phyloP scores from a whole-genome alignment of 2,113 vertebrate genomes.

The Apus apus region DNA sequence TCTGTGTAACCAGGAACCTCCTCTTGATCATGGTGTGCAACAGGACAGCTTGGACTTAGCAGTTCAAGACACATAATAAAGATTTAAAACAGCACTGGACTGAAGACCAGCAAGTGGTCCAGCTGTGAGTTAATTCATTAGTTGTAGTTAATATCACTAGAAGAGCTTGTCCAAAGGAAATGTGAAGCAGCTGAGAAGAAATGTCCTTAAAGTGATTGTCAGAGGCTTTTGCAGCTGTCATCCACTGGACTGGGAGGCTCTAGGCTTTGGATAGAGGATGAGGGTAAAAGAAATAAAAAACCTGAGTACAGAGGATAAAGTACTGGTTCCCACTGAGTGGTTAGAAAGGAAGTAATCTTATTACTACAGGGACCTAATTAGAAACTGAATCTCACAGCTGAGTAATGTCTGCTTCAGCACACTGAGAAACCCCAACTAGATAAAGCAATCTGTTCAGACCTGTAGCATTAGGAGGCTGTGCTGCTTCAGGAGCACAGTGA shows the following conservation, averaged over 20 bases:
- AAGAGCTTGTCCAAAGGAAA: slow-evolving; percentile 30
- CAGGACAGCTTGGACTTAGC: background rate
- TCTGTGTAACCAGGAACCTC: background rate
- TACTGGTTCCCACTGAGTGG: slow-evolving; percentile 1
- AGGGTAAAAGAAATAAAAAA: slow-evolving; percentile 29
- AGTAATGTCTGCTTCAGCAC: background rate
- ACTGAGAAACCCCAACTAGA: background rate
- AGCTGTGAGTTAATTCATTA: slow-evolving; percentile 30
- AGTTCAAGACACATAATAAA: background rate
- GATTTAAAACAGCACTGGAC: background rate
- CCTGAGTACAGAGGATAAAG: background rate
- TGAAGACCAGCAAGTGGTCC: background rate
- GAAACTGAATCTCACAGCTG: background rate
- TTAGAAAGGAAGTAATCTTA: slow-evolving; percentile 16
- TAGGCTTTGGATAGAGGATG: background rate
- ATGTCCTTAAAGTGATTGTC: background rate
- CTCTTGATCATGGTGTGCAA: background rate
- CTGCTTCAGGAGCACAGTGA: background rate
- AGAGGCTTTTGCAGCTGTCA: slow-evolving; percentile 19
- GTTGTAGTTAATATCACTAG: background rate
- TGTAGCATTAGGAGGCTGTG: background rate
- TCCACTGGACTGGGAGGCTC: background rate
- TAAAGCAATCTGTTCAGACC: fast-evolving
- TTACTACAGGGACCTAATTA: slow-evolving; percentile 33
- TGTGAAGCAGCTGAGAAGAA: slow-evolving; percentile 22